phyloP scores from a whole-genome alignment of 2,113 vertebrate genomes.

The Gobius niger region DNA sequence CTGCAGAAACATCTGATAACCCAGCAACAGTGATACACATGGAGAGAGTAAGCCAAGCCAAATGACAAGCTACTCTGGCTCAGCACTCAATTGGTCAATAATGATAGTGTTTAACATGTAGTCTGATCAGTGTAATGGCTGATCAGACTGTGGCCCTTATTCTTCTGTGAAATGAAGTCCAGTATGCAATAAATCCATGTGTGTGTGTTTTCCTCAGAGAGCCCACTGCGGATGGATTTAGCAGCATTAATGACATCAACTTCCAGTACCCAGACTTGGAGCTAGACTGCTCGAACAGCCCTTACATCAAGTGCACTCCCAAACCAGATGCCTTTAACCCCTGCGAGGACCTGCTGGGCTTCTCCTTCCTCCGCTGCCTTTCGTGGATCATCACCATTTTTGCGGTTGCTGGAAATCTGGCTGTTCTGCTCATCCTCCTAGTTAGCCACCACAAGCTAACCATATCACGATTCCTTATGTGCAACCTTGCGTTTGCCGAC shows the following conservation, averaged over 20 bases:
- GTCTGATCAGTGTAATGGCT: no score
- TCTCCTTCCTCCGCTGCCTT: constrained; percentile 80
- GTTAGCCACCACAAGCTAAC: constrained; percentile 85
- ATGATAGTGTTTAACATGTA: no score
- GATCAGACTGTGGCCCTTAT: no score
- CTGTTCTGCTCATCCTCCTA: constrained; percentile 82
- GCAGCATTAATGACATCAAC: constrained; percentile 49
- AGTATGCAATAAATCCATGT: not conserved
- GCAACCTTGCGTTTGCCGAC: constrained; percentile 89
- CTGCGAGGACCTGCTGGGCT: constrained; percentile 92
- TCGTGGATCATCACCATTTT: constrained; percentile 88
- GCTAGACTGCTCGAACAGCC: constrained; percentile 67
- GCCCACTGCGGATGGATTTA: constrained; percentile 32
- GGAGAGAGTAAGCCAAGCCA: no score
- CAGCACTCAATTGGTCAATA: no score
- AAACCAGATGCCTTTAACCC: constrained; percentile 89
- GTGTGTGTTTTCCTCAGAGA: constrained; percentile 55
- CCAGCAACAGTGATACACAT: no score
- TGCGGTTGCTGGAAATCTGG: constrained; percentile 83
- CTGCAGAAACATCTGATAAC: no score
- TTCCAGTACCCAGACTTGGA: constrained; percentile 72
- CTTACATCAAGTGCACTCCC: constrained; percentile 80
- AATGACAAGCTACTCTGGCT: no score
- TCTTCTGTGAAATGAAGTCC: no score
- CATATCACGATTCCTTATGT: constrained; percentile 90